phyloP scores from a whole-genome alignment of 1,140 invertebrate species.

The Lanistes nyassanus region DNA sequence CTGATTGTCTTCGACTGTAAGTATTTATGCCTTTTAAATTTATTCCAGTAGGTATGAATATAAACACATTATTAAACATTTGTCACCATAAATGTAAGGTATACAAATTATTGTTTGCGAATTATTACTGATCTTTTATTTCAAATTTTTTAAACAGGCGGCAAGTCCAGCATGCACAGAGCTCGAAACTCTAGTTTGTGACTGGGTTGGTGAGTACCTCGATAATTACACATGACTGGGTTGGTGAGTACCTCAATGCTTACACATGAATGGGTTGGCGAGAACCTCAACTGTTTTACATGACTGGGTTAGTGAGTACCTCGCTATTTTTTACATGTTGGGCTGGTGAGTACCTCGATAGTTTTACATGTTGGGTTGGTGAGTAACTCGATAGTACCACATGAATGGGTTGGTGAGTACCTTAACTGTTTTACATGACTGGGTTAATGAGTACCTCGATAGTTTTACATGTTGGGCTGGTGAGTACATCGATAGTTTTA shows the following conservation, averaged over 20 bases:
- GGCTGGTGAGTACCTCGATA: conserved; percentile 79
- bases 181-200: conserved; percentile 94
- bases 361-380: conserved; percentile 97
- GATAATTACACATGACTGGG: conserved; percentile 94
- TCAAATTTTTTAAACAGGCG: conserved; percentile 72
- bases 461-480: too few species aligned
- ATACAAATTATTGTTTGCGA: too few species aligned
- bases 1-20: too few species aligned
- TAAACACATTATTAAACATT: conserved; percentile 15
- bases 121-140: not conserved
- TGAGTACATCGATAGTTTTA: conserved; percentile 68
- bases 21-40: conserved; percentile 38
- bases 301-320: too few species aligned
- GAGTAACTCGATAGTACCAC: conserved; percentile 63
- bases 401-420: conserved; percentile 91
- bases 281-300: conserved; percentile 55
- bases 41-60: conserved; percentile 30
- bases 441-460: too few species aligned
- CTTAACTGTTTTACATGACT: too few species aligned
- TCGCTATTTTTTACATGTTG: too few species aligned
- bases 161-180: conserved; percentile 98
- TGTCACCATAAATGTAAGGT: not conserved
- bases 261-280: conserved; percentile 98
- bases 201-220: conserved; percentile 88
- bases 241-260: conserved; percentile 77